Evolutionary conservation across 2,888 invertebrate species (phyloP).

Genomic region (Eilema griseolum): DNA sequence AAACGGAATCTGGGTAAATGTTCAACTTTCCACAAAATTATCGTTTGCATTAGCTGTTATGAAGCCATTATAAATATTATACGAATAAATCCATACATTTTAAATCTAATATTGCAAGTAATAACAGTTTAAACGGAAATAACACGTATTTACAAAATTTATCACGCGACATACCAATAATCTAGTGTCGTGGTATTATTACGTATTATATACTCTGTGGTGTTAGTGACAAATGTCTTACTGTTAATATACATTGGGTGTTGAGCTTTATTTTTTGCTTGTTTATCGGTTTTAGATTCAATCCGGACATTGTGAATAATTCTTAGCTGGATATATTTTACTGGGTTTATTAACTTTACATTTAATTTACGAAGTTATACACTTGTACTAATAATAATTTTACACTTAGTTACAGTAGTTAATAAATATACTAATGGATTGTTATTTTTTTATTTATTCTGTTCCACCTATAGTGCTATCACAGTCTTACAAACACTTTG

Average conservation of each 20-base stretch:
- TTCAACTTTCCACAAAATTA: constrained; percentile 48
- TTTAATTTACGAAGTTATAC: not conserved
- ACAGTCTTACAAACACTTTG: too few relatives aligned
- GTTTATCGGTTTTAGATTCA: constrained; percentile 19
- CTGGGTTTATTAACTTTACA: not conserved
- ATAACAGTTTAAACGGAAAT: constrained; percentile 51
- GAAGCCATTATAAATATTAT: constrained; percentile 54
- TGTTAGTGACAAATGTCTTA: constrained; percentile 33
- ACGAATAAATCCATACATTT: constrained; percentile 45
- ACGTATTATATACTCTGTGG: constrained; percentile 26
- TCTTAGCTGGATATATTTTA: constrained; percentile 3
- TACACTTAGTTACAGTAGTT: not conserved
- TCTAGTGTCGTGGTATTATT: constrained; percentile 31
- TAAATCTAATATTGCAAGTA: constrained; percentile 49
- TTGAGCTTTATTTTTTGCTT: constrained; percentile 20
- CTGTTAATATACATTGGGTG: constrained; percentile 19
- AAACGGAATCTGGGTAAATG: constrained; percentile 44
- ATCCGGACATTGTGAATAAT: constrained; percentile 10
- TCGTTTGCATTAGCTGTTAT: constrained; percentile 50
- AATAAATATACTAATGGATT: not conserved
- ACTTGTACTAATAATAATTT: not conserved
- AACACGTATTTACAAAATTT: constrained; percentile 46
- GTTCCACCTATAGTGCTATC: too few relatives aligned
- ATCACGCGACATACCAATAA: constrained; percentile 42
- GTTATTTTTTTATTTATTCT: too few relatives aligned